Evolutionary conservation across 2,888 invertebrate species (phyloP).

Genomic region (Gastrophysa polygoni): DNA sequence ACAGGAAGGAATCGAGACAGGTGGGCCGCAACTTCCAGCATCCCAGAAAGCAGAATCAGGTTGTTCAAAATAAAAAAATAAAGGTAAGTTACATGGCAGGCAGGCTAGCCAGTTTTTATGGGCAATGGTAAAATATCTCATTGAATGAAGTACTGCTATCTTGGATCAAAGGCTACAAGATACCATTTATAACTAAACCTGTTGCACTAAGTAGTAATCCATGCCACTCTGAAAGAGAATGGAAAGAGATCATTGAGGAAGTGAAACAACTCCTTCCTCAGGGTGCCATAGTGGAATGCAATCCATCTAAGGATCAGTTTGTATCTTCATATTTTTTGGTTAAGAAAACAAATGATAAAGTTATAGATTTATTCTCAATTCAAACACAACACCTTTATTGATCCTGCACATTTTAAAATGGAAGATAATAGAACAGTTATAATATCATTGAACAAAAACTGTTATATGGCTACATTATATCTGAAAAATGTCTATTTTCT

Average conservation of each 20-base stretch:
- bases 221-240: neutral
- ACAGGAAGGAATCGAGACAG: conserved; percentile 1
- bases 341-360: conserved; percentile 28
- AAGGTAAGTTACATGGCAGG: neutral
- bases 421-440: conserved; percentile 38
- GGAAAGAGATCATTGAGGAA: neutral
- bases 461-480: conserved; percentile 30
- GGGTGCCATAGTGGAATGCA: conserved; percentile 17
- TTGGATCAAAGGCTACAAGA: conserved; percentile 1
- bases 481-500: conserved; percentile 37
- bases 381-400: conserved; percentile 33
- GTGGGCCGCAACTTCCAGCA: neutral
- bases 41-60: neutral
- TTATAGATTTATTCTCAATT: conserved; percentile 41
- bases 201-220: neutral
- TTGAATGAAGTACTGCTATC: neutral
- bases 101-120: neutral
- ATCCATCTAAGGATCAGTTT: conserved; percentile 26
- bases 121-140: neutral
- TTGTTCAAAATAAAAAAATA: neutral
- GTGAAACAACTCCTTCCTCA: neutral
- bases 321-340: conserved; percentile 36
- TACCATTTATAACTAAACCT: neutral
- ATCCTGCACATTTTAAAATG: conserved; percentile 41
- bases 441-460: conserved; percentile 27